Evolutionary conservation across 2,888 invertebrate species (phyloP).

Genomic region (Clepsis dumicolana): DNA sequence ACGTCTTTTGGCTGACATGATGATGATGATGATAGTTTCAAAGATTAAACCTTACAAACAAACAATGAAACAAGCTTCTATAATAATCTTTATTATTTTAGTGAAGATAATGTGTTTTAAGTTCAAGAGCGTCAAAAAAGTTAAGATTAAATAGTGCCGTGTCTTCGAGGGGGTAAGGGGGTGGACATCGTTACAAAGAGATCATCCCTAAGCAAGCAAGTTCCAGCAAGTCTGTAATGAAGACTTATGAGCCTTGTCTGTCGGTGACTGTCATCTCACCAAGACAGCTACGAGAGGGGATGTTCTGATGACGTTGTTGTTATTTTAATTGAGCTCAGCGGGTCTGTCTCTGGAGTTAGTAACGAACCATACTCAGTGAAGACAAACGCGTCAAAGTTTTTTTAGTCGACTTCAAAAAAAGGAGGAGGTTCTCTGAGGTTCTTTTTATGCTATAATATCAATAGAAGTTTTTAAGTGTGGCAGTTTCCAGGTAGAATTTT

Average conservation of each 20-base stretch:
- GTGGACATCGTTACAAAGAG: slow-evolving; percentile 49
- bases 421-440: too few species aligned
- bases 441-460: too few species aligned
- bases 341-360: slow-evolving; percentile 7
- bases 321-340: slow-evolving; percentile 38
- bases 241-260: slow-evolving; percentile 80
- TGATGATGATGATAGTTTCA: too few species aligned
- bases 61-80: too few species aligned
- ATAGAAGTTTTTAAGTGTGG: too few species aligned
- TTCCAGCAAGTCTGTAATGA: slow-evolving; percentile 77
- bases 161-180: slow-evolving; percentile 17
- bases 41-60: too few species aligned
- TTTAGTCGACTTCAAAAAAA: too few species aligned
- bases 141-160: background rate
- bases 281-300: slow-evolving; percentile 48
- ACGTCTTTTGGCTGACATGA: too few species aligned
- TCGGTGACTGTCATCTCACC: slow-evolving; percentile 68
- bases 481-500: too few species aligned
- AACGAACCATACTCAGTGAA: background rate
- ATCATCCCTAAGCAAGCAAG: slow-evolving; percentile 69
- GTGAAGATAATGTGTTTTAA: too few species aligned
- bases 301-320: slow-evolving; percentile 21
- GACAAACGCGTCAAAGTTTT: too few species aligned
- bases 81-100: too few species aligned
- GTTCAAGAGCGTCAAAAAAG: background rate